Evolutionary conservation across 1,140 invertebrate species (phyloP), one percentile per base, ranked within the genome.

Genomic region (Riptortus pedestris): DNA sequence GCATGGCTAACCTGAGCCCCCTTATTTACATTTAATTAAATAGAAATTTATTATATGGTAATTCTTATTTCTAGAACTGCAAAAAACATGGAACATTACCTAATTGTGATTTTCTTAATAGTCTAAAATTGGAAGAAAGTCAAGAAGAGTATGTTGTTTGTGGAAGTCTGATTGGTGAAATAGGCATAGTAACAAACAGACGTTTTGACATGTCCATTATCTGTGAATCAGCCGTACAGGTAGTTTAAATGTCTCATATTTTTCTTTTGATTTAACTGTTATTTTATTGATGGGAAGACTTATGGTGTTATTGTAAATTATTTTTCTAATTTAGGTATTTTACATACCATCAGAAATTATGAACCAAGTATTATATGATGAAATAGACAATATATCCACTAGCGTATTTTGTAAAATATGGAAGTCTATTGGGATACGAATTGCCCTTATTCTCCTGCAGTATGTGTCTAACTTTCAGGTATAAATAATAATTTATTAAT

Each of bases 141-240:
- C 66, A 72, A 27, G 67, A 73, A 11, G 76, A 78, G 59, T 78
- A 74, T 60, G 67, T 78, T 55, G 70, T 73, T 0, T 69, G 74
- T 16, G 77, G 77, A 5, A 74, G 72, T 31, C 71, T 78, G 1
- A 70, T 78, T 33, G 77, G 77, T 2, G 77, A 78, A 65, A 71
- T 76, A 65, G 73, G 76, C n/a, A 64, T 77, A 11, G 66, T 78
- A 5, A 75, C 74, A n/a, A 70, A 72, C 45, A 69, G 68, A 51
- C 68, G 67, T 0, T 66, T 74, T 22, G 72, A 71, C 43, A 73
- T 72, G 0, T 72, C 69, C 0, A 71, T 75, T 9, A 72, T 69
- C 0, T 77, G 77, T 67, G 77, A 79, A 65, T 78, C 77, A 2
- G 68, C 70, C 9, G 76, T 77, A 1, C 72, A 74, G 70, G 74